A percentile compares a stretch with the other conserved stretches of the same genome.
Conservation (phyloP, 2,888 invertebrate genomes). For the Halictus ligatus region DNA sequence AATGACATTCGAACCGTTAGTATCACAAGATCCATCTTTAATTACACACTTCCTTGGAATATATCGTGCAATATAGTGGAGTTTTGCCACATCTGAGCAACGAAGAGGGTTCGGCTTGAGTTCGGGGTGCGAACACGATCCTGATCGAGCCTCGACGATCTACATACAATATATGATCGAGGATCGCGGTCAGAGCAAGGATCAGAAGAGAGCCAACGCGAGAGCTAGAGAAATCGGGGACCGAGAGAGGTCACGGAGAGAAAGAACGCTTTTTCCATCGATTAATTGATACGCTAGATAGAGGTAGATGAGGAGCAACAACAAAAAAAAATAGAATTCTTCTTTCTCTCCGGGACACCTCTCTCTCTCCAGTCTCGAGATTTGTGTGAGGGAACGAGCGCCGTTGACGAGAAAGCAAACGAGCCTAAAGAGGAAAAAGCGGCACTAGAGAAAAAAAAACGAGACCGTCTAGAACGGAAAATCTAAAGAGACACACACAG, state of each 20-base stretch:
- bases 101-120: not conserved
- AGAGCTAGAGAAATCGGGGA: constrained; percentile 33
- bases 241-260: constrained; percentile 58
- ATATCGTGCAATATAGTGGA: no score
- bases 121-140: constrained; percentile 59
- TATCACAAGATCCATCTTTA: not conserved
- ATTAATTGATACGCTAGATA: not conserved
- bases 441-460: not conserved
- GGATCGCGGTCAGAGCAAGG: constrained; percentile 71
- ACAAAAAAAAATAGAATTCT: not conserved
- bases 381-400: constrained; percentile 41
- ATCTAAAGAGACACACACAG: not conserved
- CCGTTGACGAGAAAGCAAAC: constrained; percentile 22
- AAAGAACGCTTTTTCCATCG: constrained; percentile 13
- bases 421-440: constrained; percentile 26
- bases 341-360: constrained; percentile 22
- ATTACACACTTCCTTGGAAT: not conserved
- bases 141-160: constrained; percentile 45
- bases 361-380: constrained; percentile 14
- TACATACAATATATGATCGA: constrained; percentile 20
- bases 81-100: not conserved
- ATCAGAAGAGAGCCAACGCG: constrained; percentile 74
- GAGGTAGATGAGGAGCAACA: not conserved
- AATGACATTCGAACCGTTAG: no score
- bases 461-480: not conserved